phyloP scores from a whole-genome alignment of 2,888 invertebrate species.

The Scaptomyza cyrtandrae region DNA sequence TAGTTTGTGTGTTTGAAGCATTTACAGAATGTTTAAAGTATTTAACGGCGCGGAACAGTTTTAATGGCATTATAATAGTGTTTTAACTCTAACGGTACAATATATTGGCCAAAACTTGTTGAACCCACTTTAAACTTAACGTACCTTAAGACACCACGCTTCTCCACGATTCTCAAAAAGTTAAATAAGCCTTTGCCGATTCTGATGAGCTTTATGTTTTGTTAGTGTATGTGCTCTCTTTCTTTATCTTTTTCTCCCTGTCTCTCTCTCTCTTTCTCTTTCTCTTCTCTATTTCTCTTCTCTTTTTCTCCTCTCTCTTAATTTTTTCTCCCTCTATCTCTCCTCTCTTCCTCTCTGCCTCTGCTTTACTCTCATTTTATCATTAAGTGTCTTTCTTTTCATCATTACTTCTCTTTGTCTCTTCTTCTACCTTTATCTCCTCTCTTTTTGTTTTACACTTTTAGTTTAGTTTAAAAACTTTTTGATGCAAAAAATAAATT shows the following conservation, averaged over 20 bases:
- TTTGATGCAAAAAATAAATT: constrained; percentile 22
- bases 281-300: too few species aligned
- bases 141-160: too few species aligned
- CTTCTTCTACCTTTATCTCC: neutral
- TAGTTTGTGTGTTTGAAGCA: neutral
- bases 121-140: too few species aligned
- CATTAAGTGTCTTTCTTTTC: too few species aligned
- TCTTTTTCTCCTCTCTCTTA: too few species aligned
- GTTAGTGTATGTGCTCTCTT: neutral
- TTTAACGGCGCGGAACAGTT: neutral
- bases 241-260: too few species aligned
- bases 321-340: too few species aligned
- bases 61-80: neutral
- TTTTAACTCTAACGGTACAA: too few species aligned
- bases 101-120: too few species aligned
- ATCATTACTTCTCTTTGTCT: neutral
- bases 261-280: too few species aligned
- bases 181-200: neutral
- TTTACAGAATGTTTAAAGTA: neutral
- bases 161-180: neutral
- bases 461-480: constrained; percentile 53
- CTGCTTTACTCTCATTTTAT: too few species aligned
- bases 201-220: neutral
- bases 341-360: too few species aligned
- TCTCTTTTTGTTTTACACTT: constrained; percentile 4